A percentile compares a stretch with the other conserved stretches of the same genome.
These are phyloP conservation scores for Apotomis capreana DNA, from an alignment of 2,888 invertebrate species.

Conservation along the genomic window DNA sequence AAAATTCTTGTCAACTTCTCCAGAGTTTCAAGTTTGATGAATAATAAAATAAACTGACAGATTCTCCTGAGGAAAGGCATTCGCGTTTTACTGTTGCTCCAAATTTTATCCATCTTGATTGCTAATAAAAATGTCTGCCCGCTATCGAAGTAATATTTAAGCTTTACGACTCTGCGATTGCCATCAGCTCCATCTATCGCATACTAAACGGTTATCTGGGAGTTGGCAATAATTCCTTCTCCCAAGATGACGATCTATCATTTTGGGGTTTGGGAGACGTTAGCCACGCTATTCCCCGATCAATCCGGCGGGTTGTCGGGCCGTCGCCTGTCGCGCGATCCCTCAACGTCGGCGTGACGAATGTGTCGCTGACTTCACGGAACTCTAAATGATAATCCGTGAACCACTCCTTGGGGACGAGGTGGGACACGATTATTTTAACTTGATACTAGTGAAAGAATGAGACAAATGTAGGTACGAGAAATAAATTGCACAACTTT, in stretches of 20 bases:
- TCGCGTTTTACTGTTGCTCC: constrained; percentile 29
- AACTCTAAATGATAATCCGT: constrained; percentile 48
- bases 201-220: constrained; percentile 50
- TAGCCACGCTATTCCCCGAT: constrained; percentile 68
- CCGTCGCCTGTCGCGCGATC: constrained; percentile 49
- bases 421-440: constrained; percentile 13
- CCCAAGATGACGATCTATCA: constrained; percentile 66
- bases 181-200: constrained; percentile 56
- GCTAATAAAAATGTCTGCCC: constrained; percentile 36
- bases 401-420: constrained; percentile 43
- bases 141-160: constrained; percentile 39
- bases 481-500: neutral
- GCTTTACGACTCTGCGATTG: constrained; percentile 41
- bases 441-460: constrained; percentile 1
- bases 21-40: constrained; percentile 24
- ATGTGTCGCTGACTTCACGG: constrained; percentile 49
- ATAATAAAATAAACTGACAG: constrained; percentile 32
- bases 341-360: constrained; percentile 53
- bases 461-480: neutral
- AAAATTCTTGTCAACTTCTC: neutral
- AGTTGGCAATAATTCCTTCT: constrained; percentile 56
- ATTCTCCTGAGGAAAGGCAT: constrained; percentile 12
- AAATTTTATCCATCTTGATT: constrained; percentile 35
- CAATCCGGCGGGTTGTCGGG: constrained; percentile 54
- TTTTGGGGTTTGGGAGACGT: constrained; percentile 57